phyloP scores from a whole-genome alignment of 1,140 invertebrate genomes.

The Drosophila virilis region DNA sequence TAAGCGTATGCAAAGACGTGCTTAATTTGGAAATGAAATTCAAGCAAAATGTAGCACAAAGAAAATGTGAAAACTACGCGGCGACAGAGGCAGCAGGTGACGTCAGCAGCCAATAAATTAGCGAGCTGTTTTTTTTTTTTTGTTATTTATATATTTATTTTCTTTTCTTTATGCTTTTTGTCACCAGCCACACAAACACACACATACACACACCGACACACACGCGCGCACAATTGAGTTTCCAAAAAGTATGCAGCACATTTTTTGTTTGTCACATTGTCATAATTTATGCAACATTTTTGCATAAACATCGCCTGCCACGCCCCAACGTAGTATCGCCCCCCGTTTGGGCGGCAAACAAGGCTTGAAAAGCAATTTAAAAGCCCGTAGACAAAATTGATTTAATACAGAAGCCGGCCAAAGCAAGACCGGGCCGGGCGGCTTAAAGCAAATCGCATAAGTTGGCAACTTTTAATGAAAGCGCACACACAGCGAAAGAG shows the following conservation, averaged over 20 bases:
- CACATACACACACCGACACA: conserved; percentile 1
- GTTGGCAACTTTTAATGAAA: conserved; percentile 75
- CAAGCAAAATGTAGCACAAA: conserved; percentile 52
- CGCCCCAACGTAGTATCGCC: not conserved
- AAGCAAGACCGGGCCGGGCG: conserved; percentile 6
- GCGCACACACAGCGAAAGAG: conserved; percentile 13
- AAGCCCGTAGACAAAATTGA: conserved; percentile 39
- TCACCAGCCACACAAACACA: conserved; percentile 16
- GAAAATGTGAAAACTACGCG: conserved; percentile 37
- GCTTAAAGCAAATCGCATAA: conserved; percentile 78
- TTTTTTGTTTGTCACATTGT: conserved; percentile 22
- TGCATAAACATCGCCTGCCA: conserved; percentile 34
- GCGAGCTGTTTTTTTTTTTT: conserved; percentile 16
- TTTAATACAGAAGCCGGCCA: conserved; percentile 20
- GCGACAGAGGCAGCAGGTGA: conserved; percentile 27
- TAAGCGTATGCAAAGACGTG: conserved; percentile 56
- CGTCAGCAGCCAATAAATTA: conserved; percentile 44
- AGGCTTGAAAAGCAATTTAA: conserved; percentile 44
- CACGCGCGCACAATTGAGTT: conserved; percentile 49
- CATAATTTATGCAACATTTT: conserved; percentile 53
- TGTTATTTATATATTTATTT: not conserved
- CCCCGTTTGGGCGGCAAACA: not conserved
- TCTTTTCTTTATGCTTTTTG: conserved; percentile 9
- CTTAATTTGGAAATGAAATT: conserved; percentile 81
- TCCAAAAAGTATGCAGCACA: conserved; percentile 28